Percentiles rank a stretch among this genome's conserved stretches.
Conservation (phyloP, 2,888 invertebrate genomes). For the Theretra japonica region DNA sequence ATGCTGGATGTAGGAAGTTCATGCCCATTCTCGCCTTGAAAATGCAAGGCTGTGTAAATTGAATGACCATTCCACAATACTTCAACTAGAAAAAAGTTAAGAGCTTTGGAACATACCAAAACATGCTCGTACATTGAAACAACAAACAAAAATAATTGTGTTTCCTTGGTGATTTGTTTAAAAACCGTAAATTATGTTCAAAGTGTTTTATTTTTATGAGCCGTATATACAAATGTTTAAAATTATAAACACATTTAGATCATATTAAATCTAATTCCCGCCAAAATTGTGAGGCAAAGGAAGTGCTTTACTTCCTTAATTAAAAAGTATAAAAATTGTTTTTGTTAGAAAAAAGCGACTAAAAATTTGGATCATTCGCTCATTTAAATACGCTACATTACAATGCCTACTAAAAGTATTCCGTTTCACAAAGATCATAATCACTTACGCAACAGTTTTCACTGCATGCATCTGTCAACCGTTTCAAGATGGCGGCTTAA, state of each 20-base stretch:
- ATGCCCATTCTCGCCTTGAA: neutral
- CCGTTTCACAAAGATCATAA: slow-evolving; percentile 47
- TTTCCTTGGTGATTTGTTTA: neutral
- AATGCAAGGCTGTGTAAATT: neutral
- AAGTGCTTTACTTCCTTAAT: neutral
- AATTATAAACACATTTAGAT: neutral
- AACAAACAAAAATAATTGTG: neutral
- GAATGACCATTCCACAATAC: neutral
- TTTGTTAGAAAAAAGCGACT: neutral
- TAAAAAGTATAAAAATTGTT: neutral
- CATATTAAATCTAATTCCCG: neutral
- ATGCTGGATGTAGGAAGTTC: slow-evolving; percentile 4
- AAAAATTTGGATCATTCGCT: slow-evolving; percentile 1
- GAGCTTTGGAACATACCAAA: neutral
- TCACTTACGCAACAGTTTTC: slow-evolving; percentile 68
- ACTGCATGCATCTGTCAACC: slow-evolving; percentile 52
- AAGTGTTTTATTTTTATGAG: neutral
- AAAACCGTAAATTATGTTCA: neutral
- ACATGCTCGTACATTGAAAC: no score
- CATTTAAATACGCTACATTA: slow-evolving; percentile 23
- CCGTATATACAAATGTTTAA: neutral
- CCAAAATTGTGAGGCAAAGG: slow-evolving; percentile 1
- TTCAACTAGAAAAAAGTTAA: slow-evolving; percentile 2
- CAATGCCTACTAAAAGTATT: slow-evolving; percentile 12
- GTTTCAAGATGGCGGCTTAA: slow-evolving; percentile 44